These are phyloP conservation scores for Takifugu flavidus DNA, from an alignment of 2,113 vertebrate genomes.

Conservation along the genomic window DNA sequence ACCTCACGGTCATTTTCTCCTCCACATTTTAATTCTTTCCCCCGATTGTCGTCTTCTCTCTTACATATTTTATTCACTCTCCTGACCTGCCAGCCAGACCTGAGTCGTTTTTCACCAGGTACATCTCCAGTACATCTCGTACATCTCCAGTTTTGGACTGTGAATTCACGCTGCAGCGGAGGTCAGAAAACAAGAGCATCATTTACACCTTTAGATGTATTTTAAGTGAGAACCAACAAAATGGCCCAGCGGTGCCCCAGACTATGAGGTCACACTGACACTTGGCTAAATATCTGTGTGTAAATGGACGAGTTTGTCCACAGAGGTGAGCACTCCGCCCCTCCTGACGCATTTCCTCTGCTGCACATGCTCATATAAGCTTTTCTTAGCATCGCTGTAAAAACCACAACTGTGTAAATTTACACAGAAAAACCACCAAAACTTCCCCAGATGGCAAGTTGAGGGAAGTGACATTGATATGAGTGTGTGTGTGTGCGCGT, in stretches of 20 bases:
- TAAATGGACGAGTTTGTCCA: slow-evolving; percentile 36
- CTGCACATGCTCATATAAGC: slow-evolving; percentile 26
- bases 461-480: slow-evolving; percentile 38
- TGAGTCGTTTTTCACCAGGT: slow-evolving; percentile 3
- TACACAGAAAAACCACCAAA: slow-evolving; percentile 48
- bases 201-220: too few relatives aligned
- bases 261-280: too few relatives aligned
- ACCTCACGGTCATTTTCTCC: slow-evolving; percentile 47
- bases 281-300: slow-evolving; percentile 9
- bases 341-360: slow-evolving; percentile 51
- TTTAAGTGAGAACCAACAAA: too few relatives aligned
- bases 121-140: too few relatives aligned
- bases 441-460: slow-evolving; percentile 44
- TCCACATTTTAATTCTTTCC: background rate
- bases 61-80: slow-evolving; percentile 17
- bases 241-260: too few relatives aligned
- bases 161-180: too few relatives aligned
- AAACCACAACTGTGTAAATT: slow-evolving; percentile 62
- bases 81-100: slow-evolving; percentile 8
- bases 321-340: slow-evolving; percentile 26
- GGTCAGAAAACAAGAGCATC: too few relatives aligned
- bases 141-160: too few relatives aligned
- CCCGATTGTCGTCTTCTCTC: background rate
- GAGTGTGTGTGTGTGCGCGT: too few relatives aligned
- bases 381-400: slow-evolving; percentile 44